phyloP scores from a whole-genome alignment of 2,797 vertebrate genomes.

The Diplodus sargus region DNA sequence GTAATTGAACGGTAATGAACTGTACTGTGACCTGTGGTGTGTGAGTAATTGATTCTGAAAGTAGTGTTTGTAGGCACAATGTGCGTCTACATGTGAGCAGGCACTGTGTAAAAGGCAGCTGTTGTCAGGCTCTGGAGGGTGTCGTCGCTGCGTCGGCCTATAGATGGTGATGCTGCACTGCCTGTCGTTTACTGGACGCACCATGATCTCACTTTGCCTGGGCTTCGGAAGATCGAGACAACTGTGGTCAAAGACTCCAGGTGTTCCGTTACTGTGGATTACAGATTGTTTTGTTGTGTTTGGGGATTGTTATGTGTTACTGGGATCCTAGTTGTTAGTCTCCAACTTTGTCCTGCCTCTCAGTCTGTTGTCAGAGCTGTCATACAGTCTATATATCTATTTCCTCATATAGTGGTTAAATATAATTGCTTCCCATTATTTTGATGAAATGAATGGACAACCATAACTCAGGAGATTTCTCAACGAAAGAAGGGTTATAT shows the following conservation, averaged over 20 bases:
- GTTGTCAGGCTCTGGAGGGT: slow-evolving; percentile 36
- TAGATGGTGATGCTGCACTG: slow-evolving; percentile 82
- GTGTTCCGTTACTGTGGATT: slow-evolving; percentile 48
- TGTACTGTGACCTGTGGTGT: slow-evolving; percentile 80
- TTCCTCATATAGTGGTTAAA: slow-evolving; percentile 6
- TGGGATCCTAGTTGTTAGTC: slow-evolving; percentile 27
- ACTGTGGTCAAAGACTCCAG: slow-evolving; percentile 59
- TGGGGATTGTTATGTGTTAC: slow-evolving; percentile 43
- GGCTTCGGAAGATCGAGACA: slow-evolving; percentile 40
- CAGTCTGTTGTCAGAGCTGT: slow-evolving; percentile 22
- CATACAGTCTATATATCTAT: not conserved
- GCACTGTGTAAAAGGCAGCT: slow-evolving; percentile 65
- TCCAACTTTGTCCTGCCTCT: slow-evolving; percentile 30
- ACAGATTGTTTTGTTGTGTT: slow-evolving; percentile 56
- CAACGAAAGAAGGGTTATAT: not conserved
- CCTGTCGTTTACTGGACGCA: not conserved
- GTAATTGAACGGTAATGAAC: slow-evolving; percentile 83
- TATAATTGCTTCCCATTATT: slow-evolving; percentile 3
- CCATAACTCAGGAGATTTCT: not conserved
- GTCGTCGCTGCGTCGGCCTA: slow-evolving; percentile 52
- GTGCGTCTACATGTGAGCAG: slow-evolving; percentile 68
- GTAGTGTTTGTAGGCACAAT: slow-evolving; percentile 70
- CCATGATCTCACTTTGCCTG: not conserved
- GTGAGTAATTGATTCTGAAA: slow-evolving; percentile 81
- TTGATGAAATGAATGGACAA: not conserved